Percentiles rank a stretch among this genome's conserved stretches.
These are phyloP conservation scores for Drosophila antonietae DNA, from an alignment of 2,888 invertebrate species.

Conservation along the genomic window DNA sequence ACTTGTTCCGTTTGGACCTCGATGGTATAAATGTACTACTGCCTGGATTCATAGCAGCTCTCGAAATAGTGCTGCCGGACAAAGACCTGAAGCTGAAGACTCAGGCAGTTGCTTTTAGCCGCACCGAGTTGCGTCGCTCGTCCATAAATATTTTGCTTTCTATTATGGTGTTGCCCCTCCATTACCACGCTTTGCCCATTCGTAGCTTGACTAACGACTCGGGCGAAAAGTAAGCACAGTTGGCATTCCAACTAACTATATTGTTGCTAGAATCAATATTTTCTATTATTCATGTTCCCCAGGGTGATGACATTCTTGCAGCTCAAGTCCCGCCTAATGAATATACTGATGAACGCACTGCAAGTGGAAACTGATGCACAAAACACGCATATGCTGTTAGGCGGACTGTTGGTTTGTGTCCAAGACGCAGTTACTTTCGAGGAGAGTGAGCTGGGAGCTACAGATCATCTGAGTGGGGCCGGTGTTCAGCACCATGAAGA, in stretches of 20 bases:
- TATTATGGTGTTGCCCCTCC: conserved; percentile 95
- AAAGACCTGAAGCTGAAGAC: conserved; percentile 92
- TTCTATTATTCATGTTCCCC: conserved; percentile 2
- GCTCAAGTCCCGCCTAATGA: conserved; percentile 90
- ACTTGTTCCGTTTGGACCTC: conserved; percentile 95
- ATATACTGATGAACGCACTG: conserved; percentile 92
- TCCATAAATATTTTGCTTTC: conserved; percentile 96
- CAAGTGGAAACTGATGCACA: conserved; percentile 93
- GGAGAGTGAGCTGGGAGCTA: conserved; percentile 88
- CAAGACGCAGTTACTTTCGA: conserved; percentile 92
- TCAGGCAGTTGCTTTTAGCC: conserved; percentile 87
- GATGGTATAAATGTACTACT: conserved; percentile 96
- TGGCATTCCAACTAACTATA: conserved; percentile 1
- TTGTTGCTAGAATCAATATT: not conserved
- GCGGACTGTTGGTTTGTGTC: conserved; percentile 91
- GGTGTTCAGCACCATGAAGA: conserved; percentile 76
- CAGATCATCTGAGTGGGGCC: conserved; percentile 85
- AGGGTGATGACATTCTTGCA: conserved; percentile 87
- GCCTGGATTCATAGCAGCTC: conserved; percentile 94
- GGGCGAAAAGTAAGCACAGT: conserved; percentile 84
- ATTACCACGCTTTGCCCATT: conserved; percentile 92
- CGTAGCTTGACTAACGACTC: conserved; percentile 88
- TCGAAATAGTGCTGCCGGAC: conserved; percentile 96
- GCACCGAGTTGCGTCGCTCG: conserved; percentile 93
- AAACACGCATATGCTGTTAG: conserved; percentile 94